phyloP scores from a whole-genome alignment of 2,888 invertebrate species.

The Lamproptera curius region DNA sequence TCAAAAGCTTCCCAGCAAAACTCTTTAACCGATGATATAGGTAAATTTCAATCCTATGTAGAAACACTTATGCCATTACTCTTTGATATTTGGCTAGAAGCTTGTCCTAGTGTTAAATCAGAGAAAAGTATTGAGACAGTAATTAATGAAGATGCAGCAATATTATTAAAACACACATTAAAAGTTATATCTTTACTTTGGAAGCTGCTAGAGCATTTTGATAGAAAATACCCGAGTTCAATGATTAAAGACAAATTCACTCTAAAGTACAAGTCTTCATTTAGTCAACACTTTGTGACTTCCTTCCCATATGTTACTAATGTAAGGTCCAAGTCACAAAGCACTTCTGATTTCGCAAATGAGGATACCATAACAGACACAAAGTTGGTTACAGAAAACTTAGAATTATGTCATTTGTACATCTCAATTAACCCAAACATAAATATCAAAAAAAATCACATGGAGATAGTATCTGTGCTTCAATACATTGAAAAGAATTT shows the following conservation, averaged over 20 bases:
- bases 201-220: conserved; percentile 54
- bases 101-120: conserved; percentile 72
- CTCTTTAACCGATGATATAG: conserved; percentile 55
- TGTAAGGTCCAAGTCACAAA: conserved; percentile 48
- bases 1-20: conserved; percentile 52
- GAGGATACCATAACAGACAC: conserved; percentile 56
- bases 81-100: conserved; percentile 91
- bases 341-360: conserved; percentile 32
- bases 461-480: conserved; percentile 55
- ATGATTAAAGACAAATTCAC: conserved; percentile 72
- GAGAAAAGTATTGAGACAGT: conserved; percentile 64
- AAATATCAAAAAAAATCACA: conserved; percentile 50
- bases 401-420: conserved; percentile 64
- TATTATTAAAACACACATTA: conserved; percentile 80
- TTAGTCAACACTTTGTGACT: conserved; percentile 75
- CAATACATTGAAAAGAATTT: conserved; percentile 74
- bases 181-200: conserved; percentile 81
- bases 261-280: conserved; percentile 70
- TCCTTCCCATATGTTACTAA: conserved; percentile 79
- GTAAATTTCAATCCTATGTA: conserved; percentile 79
- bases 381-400: conserved; percentile 55
- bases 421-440: conserved; percentile 64
- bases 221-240: conserved; percentile 48
- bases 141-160: conserved; percentile 80
- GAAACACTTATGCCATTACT: conserved; percentile 86